Conservation (phyloP, 2,888 invertebrate species). For the Drosophila neotestacea region DNA sequence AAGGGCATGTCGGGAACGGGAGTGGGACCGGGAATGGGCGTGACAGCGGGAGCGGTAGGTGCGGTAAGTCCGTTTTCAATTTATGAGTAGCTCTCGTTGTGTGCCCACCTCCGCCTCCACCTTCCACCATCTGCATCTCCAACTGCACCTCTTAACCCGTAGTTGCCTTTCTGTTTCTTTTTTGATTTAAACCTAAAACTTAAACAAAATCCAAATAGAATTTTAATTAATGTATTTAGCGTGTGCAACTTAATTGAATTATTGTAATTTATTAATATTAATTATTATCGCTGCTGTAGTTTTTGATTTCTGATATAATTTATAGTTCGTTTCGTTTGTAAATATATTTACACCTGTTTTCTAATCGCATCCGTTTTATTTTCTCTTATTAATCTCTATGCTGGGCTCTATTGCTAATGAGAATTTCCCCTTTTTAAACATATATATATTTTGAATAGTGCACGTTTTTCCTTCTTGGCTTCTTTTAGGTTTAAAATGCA, state of each 20-base stretch:
- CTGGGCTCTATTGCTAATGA: constrained; percentile 24
- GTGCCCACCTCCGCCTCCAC: constrained; percentile 52
- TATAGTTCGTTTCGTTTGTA: constrained; percentile 26
- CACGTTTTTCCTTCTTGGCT: constrained; percentile 6
- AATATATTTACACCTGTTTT: constrained; percentile 49
- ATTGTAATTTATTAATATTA: constrained; percentile 24
- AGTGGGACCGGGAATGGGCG: constrained; percentile 47
- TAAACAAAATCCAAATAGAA: constrained; percentile 11
- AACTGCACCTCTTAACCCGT: constrained; percentile 66
- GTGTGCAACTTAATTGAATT: constrained; percentile 17
- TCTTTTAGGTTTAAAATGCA: not conserved
- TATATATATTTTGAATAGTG: constrained; percentile 1
- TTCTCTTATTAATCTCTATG: constrained; percentile 26
- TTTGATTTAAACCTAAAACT: constrained; percentile 21
- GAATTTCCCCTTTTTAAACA: not conserved
- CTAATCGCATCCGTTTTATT: constrained; percentile 57
- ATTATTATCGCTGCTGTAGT: constrained; percentile 31
- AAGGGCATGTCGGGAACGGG: constrained; percentile 77
- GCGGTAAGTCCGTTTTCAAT: constrained; percentile 84
- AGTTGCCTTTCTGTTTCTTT: constrained; percentile 47
- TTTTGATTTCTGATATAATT: constrained; percentile 8
- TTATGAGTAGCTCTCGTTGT: constrained; percentile 71
- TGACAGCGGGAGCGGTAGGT: constrained; percentile 70
- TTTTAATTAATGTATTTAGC: constrained; percentile 22
- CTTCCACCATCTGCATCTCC: constrained; percentile 18